phyloP scores from a whole-genome alignment of 2,888 invertebrate species.

The Xestobium rufovillosum region DNA sequence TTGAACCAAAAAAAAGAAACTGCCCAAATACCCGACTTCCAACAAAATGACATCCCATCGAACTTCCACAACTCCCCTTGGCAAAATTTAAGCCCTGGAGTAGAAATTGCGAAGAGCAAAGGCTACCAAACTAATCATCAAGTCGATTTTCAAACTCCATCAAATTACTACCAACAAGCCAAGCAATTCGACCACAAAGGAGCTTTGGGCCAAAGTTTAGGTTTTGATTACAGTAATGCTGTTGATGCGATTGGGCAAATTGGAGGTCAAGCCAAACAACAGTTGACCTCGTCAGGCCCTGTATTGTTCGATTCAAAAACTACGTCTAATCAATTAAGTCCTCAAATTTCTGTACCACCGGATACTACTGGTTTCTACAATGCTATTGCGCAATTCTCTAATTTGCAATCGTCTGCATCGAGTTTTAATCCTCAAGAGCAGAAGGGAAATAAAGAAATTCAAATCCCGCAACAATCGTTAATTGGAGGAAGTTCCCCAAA shows the following conservation, averaged over 20 bases:
- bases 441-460: background rate
- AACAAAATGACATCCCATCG: no score
- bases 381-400: no score
- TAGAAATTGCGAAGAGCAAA: slow-evolving; percentile 1
- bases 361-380: no score
- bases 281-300: background rate
- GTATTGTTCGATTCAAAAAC: background rate
- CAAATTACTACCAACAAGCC: no score
- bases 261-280: background rate
- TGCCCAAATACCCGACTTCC: no score
- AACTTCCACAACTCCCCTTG: background rate
- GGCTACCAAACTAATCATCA: no score
- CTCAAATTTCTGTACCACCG: no score
- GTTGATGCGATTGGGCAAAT: background rate
- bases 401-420: background rate
- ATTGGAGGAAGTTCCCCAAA: background rate
- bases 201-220: background rate
- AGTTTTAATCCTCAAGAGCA: background rate
- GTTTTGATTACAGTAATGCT: background rate
- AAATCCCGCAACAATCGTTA: no score
- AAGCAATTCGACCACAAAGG: slow-evolving; percentile 1
- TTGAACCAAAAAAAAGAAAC: no score
- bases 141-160: no score
- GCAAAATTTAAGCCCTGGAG: background rate
- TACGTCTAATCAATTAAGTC: no score